These are phyloP conservation scores for Tinea semifulvella DNA, from an alignment of 2,888 invertebrate species.

Conservation along the genomic window DNA sequence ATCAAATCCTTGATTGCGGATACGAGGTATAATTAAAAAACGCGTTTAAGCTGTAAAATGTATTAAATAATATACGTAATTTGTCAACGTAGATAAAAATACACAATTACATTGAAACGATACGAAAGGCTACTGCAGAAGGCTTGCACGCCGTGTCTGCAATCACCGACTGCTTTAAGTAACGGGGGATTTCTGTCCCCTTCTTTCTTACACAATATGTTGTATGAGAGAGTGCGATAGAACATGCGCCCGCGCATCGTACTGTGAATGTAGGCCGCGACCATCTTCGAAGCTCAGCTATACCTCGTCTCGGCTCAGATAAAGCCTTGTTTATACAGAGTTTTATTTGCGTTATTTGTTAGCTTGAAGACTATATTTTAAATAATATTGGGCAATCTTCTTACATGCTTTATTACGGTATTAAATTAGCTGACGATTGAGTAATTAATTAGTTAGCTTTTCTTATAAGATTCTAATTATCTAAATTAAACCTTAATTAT, in stretches of 20 bases:
- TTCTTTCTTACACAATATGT: conserved; percentile 17
- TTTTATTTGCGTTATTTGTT: too few species aligned
- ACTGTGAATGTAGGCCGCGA: conserved; percentile 64
- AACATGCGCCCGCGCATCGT: conserved; percentile 43
- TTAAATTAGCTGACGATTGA: too few species aligned
- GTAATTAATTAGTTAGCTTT: too few species aligned
- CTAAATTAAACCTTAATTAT: too few species aligned
- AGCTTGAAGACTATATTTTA: too few species aligned
- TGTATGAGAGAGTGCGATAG: conserved; percentile 32
- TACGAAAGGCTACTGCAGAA: conserved; percentile 38
- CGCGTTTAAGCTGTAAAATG: not conserved
- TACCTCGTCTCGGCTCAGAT: conserved; percentile 44
- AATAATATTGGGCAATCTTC: too few species aligned
- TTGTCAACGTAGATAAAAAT: conserved; percentile 7
- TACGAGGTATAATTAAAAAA: not conserved
- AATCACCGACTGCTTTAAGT: conserved; percentile 19
- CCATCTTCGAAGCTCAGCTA: conserved; percentile 54
- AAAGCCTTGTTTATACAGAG: conserved; percentile 40
- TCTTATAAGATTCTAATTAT: too few species aligned
- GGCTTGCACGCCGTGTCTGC: conserved; percentile 35
- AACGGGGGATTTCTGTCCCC: conserved; percentile 28
- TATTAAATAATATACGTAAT: conserved; percentile 6
- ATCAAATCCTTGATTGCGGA: too few species aligned
- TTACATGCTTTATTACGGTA: too few species aligned
- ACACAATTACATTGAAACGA: conserved; percentile 15